A percentile compares a stretch with the other conserved stretches of the same genome.
These are phyloP conservation scores for Polyommatus iphigenia DNA, from an alignment of 2,888 invertebrate species.

Conservation along the genomic window DNA sequence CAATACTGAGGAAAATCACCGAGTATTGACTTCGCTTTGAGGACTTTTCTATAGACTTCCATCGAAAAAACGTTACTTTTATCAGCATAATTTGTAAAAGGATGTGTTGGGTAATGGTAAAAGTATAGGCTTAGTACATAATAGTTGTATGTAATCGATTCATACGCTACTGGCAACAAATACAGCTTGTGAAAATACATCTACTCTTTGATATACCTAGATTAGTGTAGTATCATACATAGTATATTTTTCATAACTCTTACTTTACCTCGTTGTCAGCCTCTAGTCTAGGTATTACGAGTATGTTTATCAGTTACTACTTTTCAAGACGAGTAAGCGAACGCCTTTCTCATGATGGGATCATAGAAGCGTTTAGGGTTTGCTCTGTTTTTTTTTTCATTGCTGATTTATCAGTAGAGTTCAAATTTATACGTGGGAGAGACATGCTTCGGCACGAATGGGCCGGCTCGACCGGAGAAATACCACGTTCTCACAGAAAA, in stretches of 20 bases:
- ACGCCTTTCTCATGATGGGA: background rate
- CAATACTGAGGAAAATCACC: background rate
- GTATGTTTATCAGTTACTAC: background rate
- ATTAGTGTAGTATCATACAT: no score
- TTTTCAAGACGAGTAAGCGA: background rate
- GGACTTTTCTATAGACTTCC: background rate
- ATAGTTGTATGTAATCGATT: background rate
- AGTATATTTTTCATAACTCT: background rate
- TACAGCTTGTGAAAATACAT: no score
- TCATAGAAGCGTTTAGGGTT: background rate
- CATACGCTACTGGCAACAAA: no score
- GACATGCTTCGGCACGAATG: no score
- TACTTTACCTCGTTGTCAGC: background rate
- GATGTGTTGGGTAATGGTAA: background rate
- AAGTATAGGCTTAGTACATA: background rate
- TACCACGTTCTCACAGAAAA: no score
- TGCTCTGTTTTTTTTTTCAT: no score
- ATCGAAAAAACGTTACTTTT: background rate
- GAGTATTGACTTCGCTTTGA: background rate
- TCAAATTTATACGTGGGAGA: no score
- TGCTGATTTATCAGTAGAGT: no score
- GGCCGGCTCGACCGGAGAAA: no score
- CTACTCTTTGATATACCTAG: no score
- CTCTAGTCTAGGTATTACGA: no score
- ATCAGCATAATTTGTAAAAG: background rate